phyloP scores from a whole-genome alignment of 2,888 invertebrate genomes.

The Cancer borealis region DNA sequence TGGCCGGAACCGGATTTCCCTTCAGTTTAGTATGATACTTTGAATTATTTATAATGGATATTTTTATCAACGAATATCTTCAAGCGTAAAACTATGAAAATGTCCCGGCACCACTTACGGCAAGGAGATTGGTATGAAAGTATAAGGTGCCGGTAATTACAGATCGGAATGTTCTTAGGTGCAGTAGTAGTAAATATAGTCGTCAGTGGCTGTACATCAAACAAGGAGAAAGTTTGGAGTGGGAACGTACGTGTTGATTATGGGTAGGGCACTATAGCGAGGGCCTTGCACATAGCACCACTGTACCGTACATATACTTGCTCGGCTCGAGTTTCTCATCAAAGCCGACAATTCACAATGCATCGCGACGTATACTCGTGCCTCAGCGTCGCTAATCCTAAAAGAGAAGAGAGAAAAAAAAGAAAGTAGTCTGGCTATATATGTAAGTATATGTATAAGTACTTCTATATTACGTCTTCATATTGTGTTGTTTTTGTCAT shows the following conservation, averaged over 20 bases:
- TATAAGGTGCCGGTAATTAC: neutral
- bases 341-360: neutral
- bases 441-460: neutral
- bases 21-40: neutral
- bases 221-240: slow-evolving; percentile 7
- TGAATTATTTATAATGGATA: neutral
- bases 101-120: neutral
- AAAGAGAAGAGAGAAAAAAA: neutral
- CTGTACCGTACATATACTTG: neutral
- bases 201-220: neutral
- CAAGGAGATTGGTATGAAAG: neutral
- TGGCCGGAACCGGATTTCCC: neutral
- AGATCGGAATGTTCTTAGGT: neutral
- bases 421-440: neutral
- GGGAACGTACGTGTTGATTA: neutral
- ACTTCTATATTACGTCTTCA: neutral
- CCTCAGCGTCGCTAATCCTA: neutral
- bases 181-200: neutral
- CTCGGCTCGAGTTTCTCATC: neutral
- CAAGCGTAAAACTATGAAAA: neutral
- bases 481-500: neutral
- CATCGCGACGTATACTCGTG: neutral
- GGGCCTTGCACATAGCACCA: neutral
- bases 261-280: neutral
- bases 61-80: neutral